These are phyloP conservation scores for Leucophenga maculata DNA, from an alignment of 2,888 invertebrate species.

Conservation along the genomic window DNA sequence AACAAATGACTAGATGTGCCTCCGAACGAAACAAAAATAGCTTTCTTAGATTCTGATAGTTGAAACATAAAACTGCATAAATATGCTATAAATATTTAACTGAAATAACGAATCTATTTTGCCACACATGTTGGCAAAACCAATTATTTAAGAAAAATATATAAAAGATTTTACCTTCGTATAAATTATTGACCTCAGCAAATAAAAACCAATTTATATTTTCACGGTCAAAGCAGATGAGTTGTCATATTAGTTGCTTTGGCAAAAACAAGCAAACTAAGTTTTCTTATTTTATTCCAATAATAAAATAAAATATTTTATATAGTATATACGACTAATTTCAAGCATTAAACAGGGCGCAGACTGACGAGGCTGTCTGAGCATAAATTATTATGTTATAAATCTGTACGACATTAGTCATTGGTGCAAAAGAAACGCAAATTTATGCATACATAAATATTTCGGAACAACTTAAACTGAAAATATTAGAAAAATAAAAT, in stretches of 20 bases:
- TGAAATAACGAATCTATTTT: conserved; percentile 11
- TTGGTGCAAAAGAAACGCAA: neutral
- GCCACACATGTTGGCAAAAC: conserved; percentile 38
- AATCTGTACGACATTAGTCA: conserved; percentile 17
- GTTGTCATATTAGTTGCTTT: conserved; percentile 35
- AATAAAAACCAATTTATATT: conserved; percentile 40
- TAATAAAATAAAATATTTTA: too few relatives aligned
- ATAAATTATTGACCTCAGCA: conserved; percentile 16
- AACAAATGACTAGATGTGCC: too few relatives aligned
- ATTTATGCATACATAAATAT: neutral
- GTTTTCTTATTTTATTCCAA: neutral
- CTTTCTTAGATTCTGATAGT: too few relatives aligned
- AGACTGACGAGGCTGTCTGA: neutral
- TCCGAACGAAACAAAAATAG: too few relatives aligned
- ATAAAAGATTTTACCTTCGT: too few relatives aligned
- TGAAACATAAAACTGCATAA: too few relatives aligned
- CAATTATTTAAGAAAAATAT: conserved; percentile 42
- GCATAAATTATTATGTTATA: conserved; percentile 20
- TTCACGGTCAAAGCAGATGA: conserved; percentile 48
- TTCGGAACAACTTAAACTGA: neutral
- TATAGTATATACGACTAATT: neutral
- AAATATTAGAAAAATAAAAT: conserved; percentile 25
- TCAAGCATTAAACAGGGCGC: neutral
- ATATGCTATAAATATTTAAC: too few relatives aligned
- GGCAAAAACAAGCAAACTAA: conserved; percentile 4